Conservation (phyloP, 2,113 vertebrate species). For the Abramis brama region DNA sequence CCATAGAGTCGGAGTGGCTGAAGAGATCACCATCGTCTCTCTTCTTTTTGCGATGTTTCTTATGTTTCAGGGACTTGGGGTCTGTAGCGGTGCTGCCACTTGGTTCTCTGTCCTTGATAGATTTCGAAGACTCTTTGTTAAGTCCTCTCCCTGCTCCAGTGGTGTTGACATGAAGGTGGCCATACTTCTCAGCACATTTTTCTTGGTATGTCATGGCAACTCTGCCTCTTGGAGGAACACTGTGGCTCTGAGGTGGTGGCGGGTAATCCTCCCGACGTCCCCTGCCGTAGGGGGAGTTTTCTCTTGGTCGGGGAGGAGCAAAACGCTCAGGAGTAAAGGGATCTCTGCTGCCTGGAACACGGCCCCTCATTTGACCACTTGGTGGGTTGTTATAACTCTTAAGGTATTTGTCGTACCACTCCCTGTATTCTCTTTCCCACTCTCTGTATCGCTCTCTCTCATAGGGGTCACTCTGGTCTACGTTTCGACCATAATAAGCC, state of each 20-base stretch:
- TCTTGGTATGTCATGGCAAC: constrained; percentile 74
- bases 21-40: constrained; percentile 85
- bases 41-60: constrained; percentile 85
- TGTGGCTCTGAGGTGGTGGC: constrained; percentile 72
- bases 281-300: constrained; percentile 86
- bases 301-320: constrained; percentile 72
- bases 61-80: constrained; percentile 80
- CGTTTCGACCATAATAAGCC: constrained; percentile 77
- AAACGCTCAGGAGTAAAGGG: constrained; percentile 78
- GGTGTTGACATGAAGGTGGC: constrained; percentile 67
- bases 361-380: constrained; percentile 73
- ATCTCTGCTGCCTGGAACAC: constrained; percentile 76
- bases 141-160: constrained; percentile 26
- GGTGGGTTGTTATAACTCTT: constrained; percentile 80
- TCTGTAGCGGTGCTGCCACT: constrained; percentile 69
- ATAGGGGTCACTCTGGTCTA: constrained; percentile 84
- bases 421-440: constrained; percentile 90
- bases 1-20: constrained; percentile 72
- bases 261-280: constrained; percentile 74
- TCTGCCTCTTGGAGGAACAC: constrained; percentile 65
- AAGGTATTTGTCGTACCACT: constrained; percentile 94
- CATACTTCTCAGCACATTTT: constrained; percentile 75
- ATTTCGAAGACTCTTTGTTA: constrained; percentile 75
- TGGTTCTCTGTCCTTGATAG: constrained; percentile 72
- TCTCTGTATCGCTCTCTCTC: constrained; percentile 87